Percentiles rank a stretch among this genome's conserved stretches.
These are phyloP conservation scores for Hybognathus amarus DNA, from an alignment of 2,797 vertebrate species.

Conservation along the genomic window DNA sequence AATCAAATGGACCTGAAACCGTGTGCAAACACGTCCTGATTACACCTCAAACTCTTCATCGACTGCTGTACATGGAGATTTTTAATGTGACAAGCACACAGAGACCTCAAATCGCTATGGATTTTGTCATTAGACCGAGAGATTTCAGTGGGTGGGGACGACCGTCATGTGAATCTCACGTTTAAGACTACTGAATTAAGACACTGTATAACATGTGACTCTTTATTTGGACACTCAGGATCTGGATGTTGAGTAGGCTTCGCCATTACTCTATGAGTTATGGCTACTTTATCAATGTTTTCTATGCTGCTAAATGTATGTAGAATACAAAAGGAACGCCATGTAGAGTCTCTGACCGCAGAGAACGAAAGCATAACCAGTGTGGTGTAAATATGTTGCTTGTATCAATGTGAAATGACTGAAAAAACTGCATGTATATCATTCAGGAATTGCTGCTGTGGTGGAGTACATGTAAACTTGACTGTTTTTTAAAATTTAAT, in stretches of 20 bases:
- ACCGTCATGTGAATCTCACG: background rate
- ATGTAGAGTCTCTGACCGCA: constrained; percentile 44
- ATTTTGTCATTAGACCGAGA: no score
- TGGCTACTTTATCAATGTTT: constrained; percentile 60
- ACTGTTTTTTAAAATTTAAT: constrained; percentile 53
- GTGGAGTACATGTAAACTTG: constrained; percentile 68
- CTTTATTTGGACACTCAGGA: constrained; percentile 51
- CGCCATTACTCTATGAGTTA: constrained; percentile 73
- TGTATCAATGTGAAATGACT: constrained; percentile 56
- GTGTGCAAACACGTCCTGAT: constrained; percentile 59
- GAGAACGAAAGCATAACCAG: constrained; percentile 31
- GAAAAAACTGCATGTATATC: constrained; percentile 49
- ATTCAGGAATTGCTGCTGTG: constrained; percentile 64
- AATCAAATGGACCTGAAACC: constrained; percentile 63
- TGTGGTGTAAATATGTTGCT: constrained; percentile 67
- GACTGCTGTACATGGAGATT: constrained; percentile 22
- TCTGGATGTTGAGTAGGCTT: constrained; percentile 46
- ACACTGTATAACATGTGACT: constrained; percentile 14
- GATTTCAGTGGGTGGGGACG: background rate
- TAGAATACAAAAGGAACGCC: constrained; percentile 52
- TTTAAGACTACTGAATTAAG: background rate
- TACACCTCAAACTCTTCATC: background rate
- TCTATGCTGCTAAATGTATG: constrained; percentile 66
- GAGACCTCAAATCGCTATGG: background rate
- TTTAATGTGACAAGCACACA: constrained; percentile 30